Evolutionary conservation across 2,113 vertebrate genomes (phyloP), one percentile per base, ranked within the genome.

Genomic region (Pelmatolapia mariae): DNA sequence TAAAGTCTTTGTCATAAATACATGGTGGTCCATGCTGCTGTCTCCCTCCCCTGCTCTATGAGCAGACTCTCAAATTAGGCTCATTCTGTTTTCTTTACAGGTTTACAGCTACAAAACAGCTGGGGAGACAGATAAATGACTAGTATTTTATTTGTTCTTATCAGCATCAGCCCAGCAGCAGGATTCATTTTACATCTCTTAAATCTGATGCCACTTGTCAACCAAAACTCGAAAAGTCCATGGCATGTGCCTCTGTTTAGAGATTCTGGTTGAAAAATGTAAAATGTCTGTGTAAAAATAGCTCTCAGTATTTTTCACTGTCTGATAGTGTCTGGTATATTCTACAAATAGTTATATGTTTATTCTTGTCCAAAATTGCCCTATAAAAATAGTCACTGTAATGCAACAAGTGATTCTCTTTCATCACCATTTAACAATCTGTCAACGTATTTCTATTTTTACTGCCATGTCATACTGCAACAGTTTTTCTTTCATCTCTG

Each of bases 151-250:
- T 47, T 57, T 54, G 40, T 61, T 89, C 71, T 50, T 80, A 47
- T 85, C 79, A 84, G 63, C 22, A 40, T 82, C 43, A 47, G 8
- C 29, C 33, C 90, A 86, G 81, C 86, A 89, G 85, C 68, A 82
- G 59, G 53, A 86, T 43, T 89, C 78, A 84, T 53, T 89, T 89
- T 7, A 76, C 63, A 87, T 89, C 86, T 59, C 57, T 89, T 80
- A 88, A 36, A 80, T 82, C 81, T 66, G 81, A 45, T 43, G 22
- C 61, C 50, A 63, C 18, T 40, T 33, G 82, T 89, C 79, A 43
- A 52, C 24, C 53, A 52, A 73, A 85, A 31, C 47, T 54, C 54
- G 53, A 50, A 59, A 78, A 73, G 82, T 83, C 50, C 45, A 87
- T 82, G 52, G 57, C 54, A 84, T 57, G 81, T 53, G 63, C 66